phyloP scores from a whole-genome alignment of 1,140 invertebrate genomes.

The Vanessa atalanta region DNA sequence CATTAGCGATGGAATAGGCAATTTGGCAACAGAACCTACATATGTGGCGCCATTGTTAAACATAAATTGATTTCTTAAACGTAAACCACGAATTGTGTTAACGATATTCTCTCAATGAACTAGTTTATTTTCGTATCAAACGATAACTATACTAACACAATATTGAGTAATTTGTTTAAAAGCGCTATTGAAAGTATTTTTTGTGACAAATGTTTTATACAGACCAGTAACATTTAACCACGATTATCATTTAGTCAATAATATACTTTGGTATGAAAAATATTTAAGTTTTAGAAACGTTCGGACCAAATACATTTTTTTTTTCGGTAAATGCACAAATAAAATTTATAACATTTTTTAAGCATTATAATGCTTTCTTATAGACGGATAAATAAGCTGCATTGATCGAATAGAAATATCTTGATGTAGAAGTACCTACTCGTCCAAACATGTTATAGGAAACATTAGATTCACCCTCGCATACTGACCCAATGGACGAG shows the following conservation, averaged over 20 bases:
- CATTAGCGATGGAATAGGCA: constrained; percentile 24
- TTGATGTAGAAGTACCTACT: neutral
- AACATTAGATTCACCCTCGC: constrained; percentile 53
- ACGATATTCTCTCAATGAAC: neutral
- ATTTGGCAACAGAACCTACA: constrained; percentile 33
- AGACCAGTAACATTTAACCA: too few species aligned
- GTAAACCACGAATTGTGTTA: constrained; percentile 16
- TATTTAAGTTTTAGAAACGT: too few species aligned
- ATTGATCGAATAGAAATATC: constrained; percentile 5
- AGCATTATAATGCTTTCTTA: too few species aligned
- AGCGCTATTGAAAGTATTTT: too few species aligned
- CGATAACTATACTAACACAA: neutral
- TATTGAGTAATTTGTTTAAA: neutral
- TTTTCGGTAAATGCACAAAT: too few species aligned
- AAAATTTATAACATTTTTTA: too few species aligned
- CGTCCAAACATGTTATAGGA: constrained; percentile 32
- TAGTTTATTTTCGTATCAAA: neutral
- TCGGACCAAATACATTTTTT: too few species aligned
- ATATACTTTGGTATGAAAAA: too few species aligned
- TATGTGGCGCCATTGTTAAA: constrained; percentile 17
- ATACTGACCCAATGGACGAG: constrained; percentile 73
- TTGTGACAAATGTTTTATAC: too few species aligned
- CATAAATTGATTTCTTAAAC: constrained; percentile 27
- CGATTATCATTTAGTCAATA: too few species aligned
- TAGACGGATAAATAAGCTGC: neutral